phyloP scores from a whole-genome alignment of 2,113 vertebrate genomes.

The Dipodomys spectabilis region DNA sequence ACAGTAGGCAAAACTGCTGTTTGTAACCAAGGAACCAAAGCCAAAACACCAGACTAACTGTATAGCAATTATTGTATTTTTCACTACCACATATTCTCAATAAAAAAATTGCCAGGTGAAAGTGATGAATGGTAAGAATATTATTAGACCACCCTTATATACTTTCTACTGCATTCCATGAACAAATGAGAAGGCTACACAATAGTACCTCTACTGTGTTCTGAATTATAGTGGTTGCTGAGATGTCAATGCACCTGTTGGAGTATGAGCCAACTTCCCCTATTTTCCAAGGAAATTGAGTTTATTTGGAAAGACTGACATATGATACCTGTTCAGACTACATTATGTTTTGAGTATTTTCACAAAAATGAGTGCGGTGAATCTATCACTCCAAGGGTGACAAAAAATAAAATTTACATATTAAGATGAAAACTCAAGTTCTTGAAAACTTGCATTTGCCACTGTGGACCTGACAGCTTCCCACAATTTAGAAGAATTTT shows the following conservation, averaged over 20 bases:
- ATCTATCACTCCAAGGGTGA: background rate
- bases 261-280: background rate
- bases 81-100: background rate
- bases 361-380: background rate
- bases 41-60: no score
- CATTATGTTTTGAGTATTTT: background rate
- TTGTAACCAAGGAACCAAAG: background rate
- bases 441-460: background rate
- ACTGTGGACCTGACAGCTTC: background rate
- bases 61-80: background rate
- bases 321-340: background rate
- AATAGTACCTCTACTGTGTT: background rate
- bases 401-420: slow-evolving; percentile 1
- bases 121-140: background rate
- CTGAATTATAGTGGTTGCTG: accelerated
- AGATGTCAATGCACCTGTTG: no score
- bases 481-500: background rate
- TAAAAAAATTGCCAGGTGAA: background rate
- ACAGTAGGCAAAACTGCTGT: background rate
- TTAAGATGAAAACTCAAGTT: slow-evolving; percentile 36
- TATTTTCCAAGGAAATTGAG: no score
- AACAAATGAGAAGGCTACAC: background rate
- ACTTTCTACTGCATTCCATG: background rate
- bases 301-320: no score
- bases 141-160: background rate